Evolutionary conservation across 2,113 vertebrate species (phyloP).

Genomic region (Cochlearius cochlearius): DNA sequence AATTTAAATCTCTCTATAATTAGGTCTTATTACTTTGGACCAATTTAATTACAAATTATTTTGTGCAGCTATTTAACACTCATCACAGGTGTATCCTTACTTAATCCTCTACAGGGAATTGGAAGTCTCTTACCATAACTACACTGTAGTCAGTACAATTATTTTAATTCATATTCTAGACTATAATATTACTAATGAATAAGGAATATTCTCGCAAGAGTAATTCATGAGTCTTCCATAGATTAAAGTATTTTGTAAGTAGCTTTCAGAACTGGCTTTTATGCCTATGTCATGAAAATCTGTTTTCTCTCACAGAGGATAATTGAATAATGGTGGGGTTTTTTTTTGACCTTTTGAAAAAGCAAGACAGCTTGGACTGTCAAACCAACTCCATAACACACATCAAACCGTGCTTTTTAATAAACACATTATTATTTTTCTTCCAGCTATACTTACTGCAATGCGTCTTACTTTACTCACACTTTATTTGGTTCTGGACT

Average conservation of each 20-base stretch:
- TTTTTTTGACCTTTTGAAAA: background rate
- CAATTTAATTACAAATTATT: slow-evolving; percentile 71
- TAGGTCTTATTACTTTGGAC: slow-evolving; percentile 50
- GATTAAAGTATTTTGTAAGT: slow-evolving; percentile 3
- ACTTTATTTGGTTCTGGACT: background rate
- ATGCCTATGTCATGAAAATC: background rate
- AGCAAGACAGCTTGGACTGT: background rate
- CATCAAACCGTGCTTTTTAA: background rate
- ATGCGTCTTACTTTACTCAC: background rate
- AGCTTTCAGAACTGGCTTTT: slow-evolving; percentile 36
- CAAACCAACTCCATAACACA: background rate
- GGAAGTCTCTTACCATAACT: background rate
- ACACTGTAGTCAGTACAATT: background rate
- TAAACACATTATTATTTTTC: slow-evolving; percentile 5
- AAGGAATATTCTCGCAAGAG: background rate
- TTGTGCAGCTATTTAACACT: slow-evolving; percentile 55
- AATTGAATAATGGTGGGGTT: background rate
- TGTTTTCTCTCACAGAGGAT: background rate
- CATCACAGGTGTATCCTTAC: slow-evolving; percentile 19
- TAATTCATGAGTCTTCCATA: background rate
- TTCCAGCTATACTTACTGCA: background rate
- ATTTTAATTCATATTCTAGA: slow-evolving; percentile 1
- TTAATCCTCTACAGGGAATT: background rate
- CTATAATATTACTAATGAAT: background rate
- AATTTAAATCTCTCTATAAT: slow-evolving; percentile 60